Evolutionary conservation across 2,797 vertebrate species (phyloP).

Genomic region (Sarcophilus harrisii): DNA sequence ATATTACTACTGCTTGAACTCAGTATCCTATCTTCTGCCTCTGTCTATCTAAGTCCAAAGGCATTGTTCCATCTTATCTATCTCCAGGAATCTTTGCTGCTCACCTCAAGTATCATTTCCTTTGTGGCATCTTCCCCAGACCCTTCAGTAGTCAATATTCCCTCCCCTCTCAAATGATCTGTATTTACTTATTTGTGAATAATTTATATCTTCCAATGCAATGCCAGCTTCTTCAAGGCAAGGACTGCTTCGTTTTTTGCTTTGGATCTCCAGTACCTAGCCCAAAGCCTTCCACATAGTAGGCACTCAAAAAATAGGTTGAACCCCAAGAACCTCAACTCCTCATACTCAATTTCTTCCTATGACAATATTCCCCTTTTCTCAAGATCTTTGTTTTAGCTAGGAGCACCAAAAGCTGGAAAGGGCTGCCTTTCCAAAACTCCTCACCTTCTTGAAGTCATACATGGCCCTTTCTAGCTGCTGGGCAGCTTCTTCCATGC

Average conservation of each 20-base stretch:
- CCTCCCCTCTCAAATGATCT: background rate
- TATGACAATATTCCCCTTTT: background rate
- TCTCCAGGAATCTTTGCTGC: too few relatives aligned
- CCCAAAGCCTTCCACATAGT: background rate
- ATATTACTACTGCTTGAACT: background rate
- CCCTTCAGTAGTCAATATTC: background rate
- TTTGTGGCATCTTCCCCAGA: background rate
- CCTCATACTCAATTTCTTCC: background rate
- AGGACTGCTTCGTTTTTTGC: background rate
- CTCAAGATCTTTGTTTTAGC: too few relatives aligned
- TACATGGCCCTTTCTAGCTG: conserved; percentile 94
- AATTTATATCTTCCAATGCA: background rate
- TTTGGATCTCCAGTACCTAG: background rate
- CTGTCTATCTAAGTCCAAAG: background rate
- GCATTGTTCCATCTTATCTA: background rate
- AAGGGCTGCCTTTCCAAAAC: background rate
- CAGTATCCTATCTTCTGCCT: background rate
- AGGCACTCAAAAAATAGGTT: background rate
- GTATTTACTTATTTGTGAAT: background rate
- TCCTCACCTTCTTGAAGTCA: conserved; percentile 96
- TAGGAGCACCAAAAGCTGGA: background rate
- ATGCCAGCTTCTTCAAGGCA: background rate
- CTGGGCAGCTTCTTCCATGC: conserved; percentile 87
- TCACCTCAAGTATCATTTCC: background rate
- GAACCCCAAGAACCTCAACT: background rate